Percentiles rank a stretch among this genome's conserved stretches.
Conservation (phyloP, 1,140 invertebrate genomes). For the Pachypsylla venusta region DNA sequence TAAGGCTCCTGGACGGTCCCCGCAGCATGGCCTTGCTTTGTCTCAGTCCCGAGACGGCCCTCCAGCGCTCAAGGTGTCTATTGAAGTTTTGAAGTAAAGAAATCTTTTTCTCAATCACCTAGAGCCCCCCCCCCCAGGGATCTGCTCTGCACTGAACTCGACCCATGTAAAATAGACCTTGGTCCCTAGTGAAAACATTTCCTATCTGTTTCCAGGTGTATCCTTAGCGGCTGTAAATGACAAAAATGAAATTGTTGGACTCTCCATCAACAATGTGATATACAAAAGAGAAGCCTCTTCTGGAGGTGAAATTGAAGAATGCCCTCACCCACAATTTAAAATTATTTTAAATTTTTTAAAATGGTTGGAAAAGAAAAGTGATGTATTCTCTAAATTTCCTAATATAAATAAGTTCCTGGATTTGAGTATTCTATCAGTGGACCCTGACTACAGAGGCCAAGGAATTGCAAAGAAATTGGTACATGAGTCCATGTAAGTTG, state of each 20-base stretch:
- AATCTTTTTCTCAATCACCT: no score
- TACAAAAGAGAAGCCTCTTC: conserved; percentile 15
- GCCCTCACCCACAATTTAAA: conserved; percentile 23
- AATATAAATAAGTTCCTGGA: conserved; percentile 40
- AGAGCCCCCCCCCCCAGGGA: no score
- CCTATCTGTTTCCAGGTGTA: conserved; percentile 28
- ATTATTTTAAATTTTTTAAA: conserved; percentile 44
- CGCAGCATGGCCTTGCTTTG: no score
- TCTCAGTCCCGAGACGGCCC: no score
- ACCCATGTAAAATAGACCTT: no score
- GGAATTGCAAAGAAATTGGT: conserved; percentile 47
- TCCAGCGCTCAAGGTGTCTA: no score
- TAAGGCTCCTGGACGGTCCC: no score
- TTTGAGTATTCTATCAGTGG: conserved; percentile 47
- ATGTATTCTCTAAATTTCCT: conserved; percentile 38
- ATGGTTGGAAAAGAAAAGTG: conserved; percentile 38
- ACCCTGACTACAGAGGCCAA: conserved; percentile 43
- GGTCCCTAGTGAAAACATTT: no score
- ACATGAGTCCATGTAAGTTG: conserved; percentile 42
- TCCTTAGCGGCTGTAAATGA: conserved; percentile 45
- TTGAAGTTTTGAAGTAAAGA: no score
- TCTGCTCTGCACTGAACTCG: no score
- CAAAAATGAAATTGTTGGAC: conserved; percentile 42
- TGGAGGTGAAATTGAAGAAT: conserved; percentile 14
- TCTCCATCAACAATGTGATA: conserved; percentile 33